Conservation (phyloP, 1,140 invertebrate species). For the Sitodiplosis mosellana region DNA sequence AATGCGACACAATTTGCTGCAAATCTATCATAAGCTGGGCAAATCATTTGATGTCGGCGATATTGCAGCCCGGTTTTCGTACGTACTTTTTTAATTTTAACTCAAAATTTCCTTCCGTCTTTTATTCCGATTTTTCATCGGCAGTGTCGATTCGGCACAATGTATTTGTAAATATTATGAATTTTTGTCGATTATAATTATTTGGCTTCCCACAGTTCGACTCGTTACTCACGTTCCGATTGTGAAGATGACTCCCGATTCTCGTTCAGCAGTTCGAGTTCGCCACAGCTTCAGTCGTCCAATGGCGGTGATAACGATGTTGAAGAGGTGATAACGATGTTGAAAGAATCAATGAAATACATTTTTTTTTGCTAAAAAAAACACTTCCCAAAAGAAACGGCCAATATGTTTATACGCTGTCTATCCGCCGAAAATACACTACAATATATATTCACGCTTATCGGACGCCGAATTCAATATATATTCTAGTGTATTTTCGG, state of each 20-base stretch:
- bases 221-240: constrained; percentile 1
- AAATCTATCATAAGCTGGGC: constrained; percentile 24
- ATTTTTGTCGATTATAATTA: too few species aligned
- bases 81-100: too few species aligned
- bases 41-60: constrained; percentile 24
- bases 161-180: too few species aligned
- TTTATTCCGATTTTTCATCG: too few species aligned
- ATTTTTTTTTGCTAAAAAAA: background rate
- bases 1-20: constrained; percentile 22
- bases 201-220: background rate
- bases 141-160: too few species aligned
- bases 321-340: background rate
- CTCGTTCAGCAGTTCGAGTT: constrained; percentile 54
- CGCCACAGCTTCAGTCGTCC: constrained; percentile 33
- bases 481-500: too few species aligned
- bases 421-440: too few species aligned
- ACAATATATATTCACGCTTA: too few species aligned
- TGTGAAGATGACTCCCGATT: constrained; percentile 48
- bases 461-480: too few species aligned
- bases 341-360: background rate
- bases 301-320: background rate
- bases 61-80: constrained; percentile 21
- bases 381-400: too few species aligned
- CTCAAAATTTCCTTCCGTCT: too few species aligned
- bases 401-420: too few species aligned